phyloP scores from a whole-genome alignment of 2,113 vertebrate species.

The Malurus cyaneus region DNA sequence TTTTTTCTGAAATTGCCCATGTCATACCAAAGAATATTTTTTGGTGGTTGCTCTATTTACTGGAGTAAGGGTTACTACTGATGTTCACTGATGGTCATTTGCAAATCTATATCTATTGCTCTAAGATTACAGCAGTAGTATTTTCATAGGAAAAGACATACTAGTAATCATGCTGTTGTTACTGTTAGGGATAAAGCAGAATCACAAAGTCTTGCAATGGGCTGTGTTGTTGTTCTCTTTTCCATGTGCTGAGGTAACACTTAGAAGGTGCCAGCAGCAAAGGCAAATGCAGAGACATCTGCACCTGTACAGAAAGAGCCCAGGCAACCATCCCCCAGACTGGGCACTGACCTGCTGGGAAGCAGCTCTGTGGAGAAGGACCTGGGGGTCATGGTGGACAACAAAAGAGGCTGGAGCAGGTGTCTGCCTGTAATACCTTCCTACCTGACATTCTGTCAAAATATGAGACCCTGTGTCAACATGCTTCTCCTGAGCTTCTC shows the following conservation, averaged over 20 bases:
- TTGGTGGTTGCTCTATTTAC: background rate
- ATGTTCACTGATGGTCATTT: background rate
- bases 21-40: background rate
- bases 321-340: background rate
- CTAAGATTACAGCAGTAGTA: background rate
- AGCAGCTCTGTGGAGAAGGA: background rate
- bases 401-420: background rate
- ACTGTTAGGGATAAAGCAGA: background rate
- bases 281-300: background rate
- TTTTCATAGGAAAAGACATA: background rate
- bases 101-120: background rate
- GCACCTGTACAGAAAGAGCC: background rate
- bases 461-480: background rate
- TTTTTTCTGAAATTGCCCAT: background rate
- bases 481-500: background rate
- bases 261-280: background rate
- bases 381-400: no score
- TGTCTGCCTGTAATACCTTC: background rate
- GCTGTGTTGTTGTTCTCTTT: background rate
- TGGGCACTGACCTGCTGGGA: background rate
- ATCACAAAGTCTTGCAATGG: background rate
- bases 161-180: accelerated
- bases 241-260: no score
- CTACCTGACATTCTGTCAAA: background rate
- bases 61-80: background rate